Percentiles rank a stretch among this genome's conserved stretches.
phyloP scores from a whole-genome alignment of 2,113 vertebrate genomes.

The Lophius piscatorius region DNA sequence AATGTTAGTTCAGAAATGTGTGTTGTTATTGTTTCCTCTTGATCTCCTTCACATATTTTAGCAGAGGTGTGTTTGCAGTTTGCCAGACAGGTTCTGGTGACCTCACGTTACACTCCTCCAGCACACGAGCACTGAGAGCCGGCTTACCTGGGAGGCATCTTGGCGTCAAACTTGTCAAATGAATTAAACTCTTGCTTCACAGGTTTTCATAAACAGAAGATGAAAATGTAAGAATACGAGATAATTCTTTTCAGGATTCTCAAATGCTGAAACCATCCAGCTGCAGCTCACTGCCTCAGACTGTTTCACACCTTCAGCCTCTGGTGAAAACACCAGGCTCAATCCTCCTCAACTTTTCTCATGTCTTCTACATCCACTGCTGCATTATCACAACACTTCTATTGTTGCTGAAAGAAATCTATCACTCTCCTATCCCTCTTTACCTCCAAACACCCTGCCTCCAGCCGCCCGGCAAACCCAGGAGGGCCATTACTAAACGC shows the following conservation, averaged over 20 bases:
- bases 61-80: too few species aligned
- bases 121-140: too few species aligned
- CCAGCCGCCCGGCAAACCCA: slow-evolving; percentile 28
- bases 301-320: slow-evolving; percentile 2
- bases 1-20: too few species aligned
- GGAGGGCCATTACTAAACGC: slow-evolving; percentile 58
- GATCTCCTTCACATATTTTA: background rate
- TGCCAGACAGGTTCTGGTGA: too few species aligned
- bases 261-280: too few species aligned
- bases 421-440: slow-evolving; percentile 51
- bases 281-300: background rate
- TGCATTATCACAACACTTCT: background rate
- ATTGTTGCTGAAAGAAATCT: slow-evolving; percentile 23
- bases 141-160: background rate
- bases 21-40: background rate
- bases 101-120: too few species aligned
- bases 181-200: too few species aligned
- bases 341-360: slow-evolving; percentile 18
- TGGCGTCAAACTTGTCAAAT: too few species aligned
- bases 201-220: too few species aligned
- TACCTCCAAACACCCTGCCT: slow-evolving; percentile 30
- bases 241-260: too few species aligned
- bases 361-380: slow-evolving; percentile 1
- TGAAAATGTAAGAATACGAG: background rate
- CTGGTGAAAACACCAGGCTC: slow-evolving; percentile 2